Evolutionary conservation across 1,140 invertebrate species (phyloP), one percentile per base, ranked within the genome.

Genomic region (Bombus waltoni): DNA sequence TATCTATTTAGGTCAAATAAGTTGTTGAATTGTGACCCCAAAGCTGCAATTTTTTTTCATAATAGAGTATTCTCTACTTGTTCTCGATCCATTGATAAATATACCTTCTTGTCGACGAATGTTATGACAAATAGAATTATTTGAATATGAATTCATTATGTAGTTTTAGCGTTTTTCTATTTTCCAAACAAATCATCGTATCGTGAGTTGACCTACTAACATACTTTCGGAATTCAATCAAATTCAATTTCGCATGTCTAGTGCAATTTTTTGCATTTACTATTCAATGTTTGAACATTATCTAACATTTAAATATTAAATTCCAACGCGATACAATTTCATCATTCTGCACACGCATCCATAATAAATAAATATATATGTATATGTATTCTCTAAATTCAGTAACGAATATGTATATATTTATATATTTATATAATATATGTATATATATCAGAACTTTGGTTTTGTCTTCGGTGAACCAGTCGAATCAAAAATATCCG

Each of bases 381-480:
- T 73, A 44, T 81, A 35, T 28, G 1, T 80, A 35, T 47, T 62
- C 28, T 79, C 76, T 85, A 85, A 80, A 80, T 72, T 80, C 18
- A 44, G 77, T 79, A 82, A 76, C 59, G 76, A 82, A 87, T 87
- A 73, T 87, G 47, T 88, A 42, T 87, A 10, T 87, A 57, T 66
- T 65, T 84, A 79, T 81, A 85, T 73, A 73, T 44, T 18, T 86
- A 66, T 86, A 53, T 87, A 66, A 66, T 86, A 53, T 87, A 66
- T 88, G 71, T 81, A 65, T 81, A 65, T 88, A 76, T 90, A 90
- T 90, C 89, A 90, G 89, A 90, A 90, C 89, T 90, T 90, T 90
- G 85, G 86, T 90, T 88, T 86, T 76, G 76, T 87, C 87, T 84
- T 81, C 72, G 79, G 74, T 72, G 53, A 87, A 90, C 83, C 87